Percentiles rank a stretch among this genome's conserved stretches.
Conservation (phyloP, 2,888 invertebrate species). For the Agrochola lychnidis region DNA sequence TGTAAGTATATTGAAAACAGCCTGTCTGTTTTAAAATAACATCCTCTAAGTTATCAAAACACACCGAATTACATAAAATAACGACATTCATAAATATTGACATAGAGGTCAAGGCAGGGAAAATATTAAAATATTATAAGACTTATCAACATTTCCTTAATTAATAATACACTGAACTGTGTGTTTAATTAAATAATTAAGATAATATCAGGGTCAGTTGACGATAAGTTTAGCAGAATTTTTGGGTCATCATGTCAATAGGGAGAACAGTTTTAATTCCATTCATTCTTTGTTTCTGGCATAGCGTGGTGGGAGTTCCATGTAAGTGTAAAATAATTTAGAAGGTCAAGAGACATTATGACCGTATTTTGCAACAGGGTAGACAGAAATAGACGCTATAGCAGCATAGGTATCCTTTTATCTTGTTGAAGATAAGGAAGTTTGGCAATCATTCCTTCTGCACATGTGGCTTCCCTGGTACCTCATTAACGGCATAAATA, state of each 20-base stretch:
- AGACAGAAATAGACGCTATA: background rate
- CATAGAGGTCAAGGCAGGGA: conserved; percentile 63
- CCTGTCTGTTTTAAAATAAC: background rate
- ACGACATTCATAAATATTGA: conserved; percentile 2
- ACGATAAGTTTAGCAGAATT: conserved; percentile 40
- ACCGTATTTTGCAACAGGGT: too few relatives aligned
- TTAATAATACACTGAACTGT: conserved; percentile 67
- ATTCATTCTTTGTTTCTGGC: conserved; percentile 17
- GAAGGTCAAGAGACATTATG: conserved; percentile 3
- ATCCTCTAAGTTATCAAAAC: background rate
- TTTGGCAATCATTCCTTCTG: too few relatives aligned
- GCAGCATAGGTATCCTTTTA: background rate
- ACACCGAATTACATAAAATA: conserved; percentile 9
- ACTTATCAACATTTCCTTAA: conserved; percentile 66
- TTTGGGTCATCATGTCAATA: conserved; percentile 59
- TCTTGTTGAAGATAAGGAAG: too few relatives aligned
- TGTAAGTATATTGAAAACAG: background rate
- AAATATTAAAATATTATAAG: conserved; percentile 42
- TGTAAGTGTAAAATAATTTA: background rate
- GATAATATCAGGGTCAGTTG: conserved; percentile 55
- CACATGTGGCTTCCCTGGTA: too few relatives aligned
- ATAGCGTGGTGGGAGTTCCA: background rate
- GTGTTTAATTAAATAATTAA: conserved; percentile 58
- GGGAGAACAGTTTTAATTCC: conserved; percentile 7
- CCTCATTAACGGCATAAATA: too few relatives aligned